Conservation (phyloP, 2,797 vertebrate species). For the Gallinago stenura region DNA sequence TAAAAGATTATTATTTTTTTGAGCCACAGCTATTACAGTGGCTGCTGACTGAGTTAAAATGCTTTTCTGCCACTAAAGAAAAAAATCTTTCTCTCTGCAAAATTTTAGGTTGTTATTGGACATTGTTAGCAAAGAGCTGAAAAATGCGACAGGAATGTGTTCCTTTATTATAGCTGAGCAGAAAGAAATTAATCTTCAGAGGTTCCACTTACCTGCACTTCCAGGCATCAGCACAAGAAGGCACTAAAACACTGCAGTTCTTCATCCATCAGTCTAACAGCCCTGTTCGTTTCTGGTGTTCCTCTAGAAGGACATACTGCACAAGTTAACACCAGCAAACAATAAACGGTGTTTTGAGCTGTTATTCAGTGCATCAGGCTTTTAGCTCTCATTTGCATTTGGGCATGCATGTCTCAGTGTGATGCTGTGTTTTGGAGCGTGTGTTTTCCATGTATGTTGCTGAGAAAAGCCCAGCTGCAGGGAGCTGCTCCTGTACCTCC, state of each 20-base stretch:
- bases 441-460: neutral
- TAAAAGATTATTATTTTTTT: neutral
- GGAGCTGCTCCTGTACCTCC: neutral
- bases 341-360: neutral
- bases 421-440: neutral
- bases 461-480: neutral
- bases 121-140: neutral
- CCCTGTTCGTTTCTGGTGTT: fast-evolving
- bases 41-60: neutral
- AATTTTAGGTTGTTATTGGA: neutral
- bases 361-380: neutral
- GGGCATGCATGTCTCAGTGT: neutral
- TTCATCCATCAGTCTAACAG: neutral
- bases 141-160: neutral
- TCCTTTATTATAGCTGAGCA: neutral
- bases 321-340: neutral
- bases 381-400: neutral
- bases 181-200: neutral
- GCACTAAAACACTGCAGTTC: conserved; percentile 78
- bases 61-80: neutral
- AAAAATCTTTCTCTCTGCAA: neutral
- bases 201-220: conserved; percentile 67
- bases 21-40: neutral
- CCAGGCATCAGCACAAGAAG: conserved; percentile 78
- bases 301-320: neutral